Base-by-base conservation (phyloP, 2,888 invertebrate species). In the Pterostichus niger region DNA sequence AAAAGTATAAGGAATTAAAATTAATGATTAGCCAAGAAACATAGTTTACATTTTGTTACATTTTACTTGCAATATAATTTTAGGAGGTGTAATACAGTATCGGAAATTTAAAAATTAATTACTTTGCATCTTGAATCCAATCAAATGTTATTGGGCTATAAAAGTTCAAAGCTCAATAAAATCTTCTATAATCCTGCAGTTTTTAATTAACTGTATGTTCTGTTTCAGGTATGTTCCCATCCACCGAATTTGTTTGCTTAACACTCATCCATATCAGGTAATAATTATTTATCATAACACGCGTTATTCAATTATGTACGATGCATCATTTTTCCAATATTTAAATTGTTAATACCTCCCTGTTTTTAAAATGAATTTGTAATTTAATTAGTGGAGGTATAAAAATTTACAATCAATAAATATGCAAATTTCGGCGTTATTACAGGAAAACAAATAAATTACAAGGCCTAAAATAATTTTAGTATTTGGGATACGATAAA, bases 131-230 rank as follows among this genome's bases (percentile, higher is more conserved):
- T 40, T 40, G 1, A 64, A 64, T 64, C 35, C 11, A 64, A 64
- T 64, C 35, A 64, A 33, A 64, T 35, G 33, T 64, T 64, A 64
- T 49, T 64, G 64, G 64, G 13, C n/a, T 13, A 13, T 64, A 35
- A 64, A 64, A 64, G 31, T 64, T 64, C n/a, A 64, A 64, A 64
- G n/a, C 64, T 33, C 35, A n/a, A 13, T 35, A 33, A 31, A 31
- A 59, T 33, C n/a, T n/a, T 9, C 35, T 35, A 31, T 33, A 35
- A 35, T 64, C 13, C 35, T 33, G n/a, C 35, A 64, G 3, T 64
- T 64, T n/a, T 64, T 64, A 64, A 64, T 64, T 64, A 64, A 35
- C 11, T 64, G n/a, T 64, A 64, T 59, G 59, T 64, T 64, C 33
- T 64, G 64, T 64, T 64, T 1, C 64, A 64, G 64, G 64, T 64